Conservation (phyloP, 2,888 invertebrate genomes). For the Drosophila tripunctata region DNA sequence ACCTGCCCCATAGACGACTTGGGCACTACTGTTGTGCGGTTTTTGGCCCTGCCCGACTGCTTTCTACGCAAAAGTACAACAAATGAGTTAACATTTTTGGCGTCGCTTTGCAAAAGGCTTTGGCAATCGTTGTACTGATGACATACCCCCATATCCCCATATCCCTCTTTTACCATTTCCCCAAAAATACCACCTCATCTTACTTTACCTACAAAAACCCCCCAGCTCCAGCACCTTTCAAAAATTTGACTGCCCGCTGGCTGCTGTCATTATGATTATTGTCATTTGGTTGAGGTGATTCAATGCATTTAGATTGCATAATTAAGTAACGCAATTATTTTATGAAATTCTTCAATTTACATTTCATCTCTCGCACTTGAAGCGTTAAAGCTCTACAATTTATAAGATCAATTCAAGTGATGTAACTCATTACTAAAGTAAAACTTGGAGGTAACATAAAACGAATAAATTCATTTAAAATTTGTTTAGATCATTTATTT, state of each 20-base stretch:
- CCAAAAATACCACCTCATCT: background rate
- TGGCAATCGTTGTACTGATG: conserved; percentile 47
- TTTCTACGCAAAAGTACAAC: conserved; percentile 60
- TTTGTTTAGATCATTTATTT: no score
- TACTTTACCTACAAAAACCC: background rate
- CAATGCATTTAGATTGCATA: conserved; percentile 80
- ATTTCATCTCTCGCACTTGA: conserved; percentile 18
- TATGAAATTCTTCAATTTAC: conserved; percentile 24
- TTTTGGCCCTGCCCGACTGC: background rate
- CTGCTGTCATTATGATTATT: conserved; percentile 73
- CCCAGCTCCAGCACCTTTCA: background rate
- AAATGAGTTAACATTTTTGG: conserved; percentile 75
- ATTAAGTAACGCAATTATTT: conserved; percentile 66
- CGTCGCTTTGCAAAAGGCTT: conserved; percentile 47
- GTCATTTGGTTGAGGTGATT: conserved; percentile 78
- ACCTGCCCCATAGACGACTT: conserved; percentile 16
- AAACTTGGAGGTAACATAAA: no score
- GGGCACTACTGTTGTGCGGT: conserved; percentile 20
- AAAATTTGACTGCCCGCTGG: conserved; percentile 9
- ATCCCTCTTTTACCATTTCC: background rate
- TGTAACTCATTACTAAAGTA: no score
- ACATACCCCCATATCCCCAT: background rate
- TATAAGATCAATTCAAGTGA: background rate
- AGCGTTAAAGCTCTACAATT: background rate
- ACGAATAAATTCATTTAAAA: no score